Evolutionary conservation across 1,140 invertebrate species (phyloP), one percentile per base, ranked within the genome.

Genomic region (Polypedilum vanderplanki): DNA sequence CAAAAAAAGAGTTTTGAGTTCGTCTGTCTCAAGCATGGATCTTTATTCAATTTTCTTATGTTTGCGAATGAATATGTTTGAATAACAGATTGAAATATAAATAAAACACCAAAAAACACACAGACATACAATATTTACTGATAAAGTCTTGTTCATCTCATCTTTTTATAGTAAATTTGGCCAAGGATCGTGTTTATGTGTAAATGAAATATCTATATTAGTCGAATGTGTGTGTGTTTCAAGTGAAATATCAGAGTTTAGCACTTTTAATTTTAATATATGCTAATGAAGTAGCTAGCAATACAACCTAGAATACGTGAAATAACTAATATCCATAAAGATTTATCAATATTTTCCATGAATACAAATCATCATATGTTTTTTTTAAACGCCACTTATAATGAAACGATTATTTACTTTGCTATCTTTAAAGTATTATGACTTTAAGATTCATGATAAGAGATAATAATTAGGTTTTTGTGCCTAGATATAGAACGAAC

Each of bases 181-280:
- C 46, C 46, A 57, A 57, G 46, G 46, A 57, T 57, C 15, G 46
- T 57, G 12, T 12, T 12, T 57, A 57, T n/a, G 46, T 57, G 12
- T 57, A n/a, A 57, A 12, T n/a, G 46, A 57, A 57, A 57, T 33
- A 33, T 57, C 12, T 57, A 57, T 15, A 57, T 57, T 57, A 33
- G 24, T 33, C 24, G 24, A 33, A 5, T 15, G 8, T 9, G 8
- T 46, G 46, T 57, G 46, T 57, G 46, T 20, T 20, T 70, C 4
- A 70, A 70, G 17, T 70, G 65, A 70, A 70, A 70, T 70, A 70
- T 70, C 65, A 70, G 65, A 70, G 20, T 70, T 70, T 70, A 70
- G 20, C 65, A 70, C 65, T 20, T 70, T 70, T 9, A 22, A 70
- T 70, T 70, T 70, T 17, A 70, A 70, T 70, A 70, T 70, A 70